Conservation (phyloP, 2,888 invertebrate species). For the Cantharis lateralis region DNA sequence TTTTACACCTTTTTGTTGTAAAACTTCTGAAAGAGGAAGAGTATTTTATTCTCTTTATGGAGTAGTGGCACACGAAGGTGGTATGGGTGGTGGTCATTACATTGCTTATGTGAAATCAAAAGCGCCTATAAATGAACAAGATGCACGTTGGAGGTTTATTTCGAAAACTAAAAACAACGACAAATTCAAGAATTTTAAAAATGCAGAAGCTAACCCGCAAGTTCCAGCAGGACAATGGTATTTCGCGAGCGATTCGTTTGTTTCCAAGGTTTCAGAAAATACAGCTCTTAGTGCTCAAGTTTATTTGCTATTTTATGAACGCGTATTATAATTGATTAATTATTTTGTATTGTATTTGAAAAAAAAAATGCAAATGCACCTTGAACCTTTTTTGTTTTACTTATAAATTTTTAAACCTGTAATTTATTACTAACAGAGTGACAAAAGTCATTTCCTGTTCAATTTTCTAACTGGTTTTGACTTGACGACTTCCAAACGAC, state of each 20-base stretch:
- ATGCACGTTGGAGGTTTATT: constrained; percentile 74
- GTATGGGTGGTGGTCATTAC: constrained; percentile 88
- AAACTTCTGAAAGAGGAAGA: constrained; percentile 58
- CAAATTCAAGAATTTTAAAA: constrained; percentile 52
- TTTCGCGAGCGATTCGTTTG: constrained; percentile 89
- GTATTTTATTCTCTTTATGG: constrained; percentile 90
- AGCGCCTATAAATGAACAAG: constrained; percentile 52
- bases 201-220: constrained; percentile 51
- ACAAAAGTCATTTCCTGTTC: no score
- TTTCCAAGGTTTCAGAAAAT: constrained; percentile 78
- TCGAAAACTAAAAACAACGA: constrained; percentile 57
- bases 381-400: no score
- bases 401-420: no score
- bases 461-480: no score
- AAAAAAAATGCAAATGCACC: no score
- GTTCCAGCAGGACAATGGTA: constrained; percentile 85
- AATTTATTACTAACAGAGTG: no score
- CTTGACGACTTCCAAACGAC: no score
- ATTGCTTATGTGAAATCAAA: constrained; percentile 93
- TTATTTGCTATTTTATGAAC: constrained; percentile 95
- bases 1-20: constrained; percentile 87
- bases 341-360: no score
- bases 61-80: constrained; percentile 93
- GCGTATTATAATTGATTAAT: constrained; percentile 69
- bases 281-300: constrained; percentile 86